These are phyloP conservation scores for Isoperla grammatica DNA, from an alignment of 2,888 invertebrate genomes.

Conservation along the genomic window DNA sequence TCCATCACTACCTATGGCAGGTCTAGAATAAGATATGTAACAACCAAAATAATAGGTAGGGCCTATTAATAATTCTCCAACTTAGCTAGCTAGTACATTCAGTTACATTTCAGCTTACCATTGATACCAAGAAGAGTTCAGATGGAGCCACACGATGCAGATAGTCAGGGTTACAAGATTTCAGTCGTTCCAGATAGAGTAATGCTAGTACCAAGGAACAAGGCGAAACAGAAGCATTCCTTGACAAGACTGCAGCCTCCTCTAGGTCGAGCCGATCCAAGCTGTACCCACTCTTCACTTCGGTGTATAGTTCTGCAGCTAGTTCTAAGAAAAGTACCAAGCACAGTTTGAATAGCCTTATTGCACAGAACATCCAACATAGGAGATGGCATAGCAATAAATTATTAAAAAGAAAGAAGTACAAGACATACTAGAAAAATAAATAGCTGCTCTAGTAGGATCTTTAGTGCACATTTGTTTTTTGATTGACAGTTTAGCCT, in stretches of 20 bases:
- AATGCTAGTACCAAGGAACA: constrained; percentile 90
- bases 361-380: no score
- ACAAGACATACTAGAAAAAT: no score
- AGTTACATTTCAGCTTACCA: constrained; percentile 73
- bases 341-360: constrained; percentile 1
- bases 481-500: no score
- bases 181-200: constrained; percentile 87
- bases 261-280: constrained; percentile 70
- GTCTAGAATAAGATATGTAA: no score
- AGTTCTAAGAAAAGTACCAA: constrained; percentile 67
- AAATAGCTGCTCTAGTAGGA: no score
- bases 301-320: constrained; percentile 79
- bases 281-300: constrained; percentile 66
- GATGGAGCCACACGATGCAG: constrained; percentile 77
- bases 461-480: no score
- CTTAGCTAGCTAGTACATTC: no score
- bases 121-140: constrained; percentile 88
- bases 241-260: constrained; percentile 68
- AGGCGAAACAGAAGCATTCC: constrained; percentile 81
- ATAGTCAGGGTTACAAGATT: constrained; percentile 74
- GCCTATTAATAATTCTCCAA: no score
- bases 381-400: no score
- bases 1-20: no score
- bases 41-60: no score
- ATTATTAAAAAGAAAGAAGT: no score